These are phyloP conservation scores for Mugil cephalus DNA, from an alignment of 2,113 vertebrate species.

Conservation along the genomic window DNA sequence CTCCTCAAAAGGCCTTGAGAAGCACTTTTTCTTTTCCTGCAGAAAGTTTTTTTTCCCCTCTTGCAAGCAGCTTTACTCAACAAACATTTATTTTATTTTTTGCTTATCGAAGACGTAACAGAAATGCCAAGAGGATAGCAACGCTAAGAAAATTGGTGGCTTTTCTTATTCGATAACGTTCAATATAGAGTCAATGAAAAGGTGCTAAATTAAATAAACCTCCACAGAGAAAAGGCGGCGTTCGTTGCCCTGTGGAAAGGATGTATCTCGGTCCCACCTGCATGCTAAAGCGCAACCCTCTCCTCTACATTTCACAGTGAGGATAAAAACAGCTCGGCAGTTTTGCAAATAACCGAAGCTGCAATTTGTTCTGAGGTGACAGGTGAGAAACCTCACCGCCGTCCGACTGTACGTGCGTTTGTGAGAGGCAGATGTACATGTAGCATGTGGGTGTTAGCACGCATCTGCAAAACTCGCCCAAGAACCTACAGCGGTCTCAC, in stretches of 20 bases:
- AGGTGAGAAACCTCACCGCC: background rate
- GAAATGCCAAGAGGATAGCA: background rate
- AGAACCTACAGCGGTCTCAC: background rate
- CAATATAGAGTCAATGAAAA: background rate
- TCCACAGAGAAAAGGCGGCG: background rate
- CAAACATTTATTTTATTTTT: background rate
- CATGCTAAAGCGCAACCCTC: background rate
- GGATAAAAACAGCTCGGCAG: background rate
- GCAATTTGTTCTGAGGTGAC: background rate
- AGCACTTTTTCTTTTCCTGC: conserved; percentile 4
- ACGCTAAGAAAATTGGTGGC: background rate
- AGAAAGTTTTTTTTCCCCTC: conserved; percentile 20
- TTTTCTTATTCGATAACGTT: conserved; percentile 9
- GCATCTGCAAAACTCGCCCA: background rate
- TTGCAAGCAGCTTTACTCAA: conserved; percentile 26
- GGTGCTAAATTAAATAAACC: background rate
- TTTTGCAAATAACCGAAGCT: background rate
- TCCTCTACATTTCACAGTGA: conserved; percentile 13
- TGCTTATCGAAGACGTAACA: background rate
- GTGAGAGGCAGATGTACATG: background rate
- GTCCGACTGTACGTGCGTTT: background rate
- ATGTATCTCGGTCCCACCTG: background rate
- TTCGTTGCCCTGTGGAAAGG: background rate
- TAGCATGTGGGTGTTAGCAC: no score
- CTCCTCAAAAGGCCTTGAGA: conserved; percentile 25